These are phyloP conservation scores for Megathymus violae DNA, from an alignment of 1,140 invertebrate genomes.

Conservation along the genomic window DNA sequence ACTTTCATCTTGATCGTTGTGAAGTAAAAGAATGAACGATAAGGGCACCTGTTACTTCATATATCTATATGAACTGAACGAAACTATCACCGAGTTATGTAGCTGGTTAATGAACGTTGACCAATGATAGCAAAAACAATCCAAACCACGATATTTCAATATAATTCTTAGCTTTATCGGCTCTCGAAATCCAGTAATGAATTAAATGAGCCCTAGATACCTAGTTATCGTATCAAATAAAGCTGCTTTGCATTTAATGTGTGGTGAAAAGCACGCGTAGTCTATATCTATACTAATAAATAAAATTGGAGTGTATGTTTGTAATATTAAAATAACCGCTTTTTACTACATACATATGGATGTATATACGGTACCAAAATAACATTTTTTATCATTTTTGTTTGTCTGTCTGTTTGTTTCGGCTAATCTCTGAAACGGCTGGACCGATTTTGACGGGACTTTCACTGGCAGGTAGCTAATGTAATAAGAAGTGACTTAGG, in stretches of 20 bases:
- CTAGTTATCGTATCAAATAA: background rate
- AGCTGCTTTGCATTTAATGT: background rate
- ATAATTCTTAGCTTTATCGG: slow-evolving; percentile 5
- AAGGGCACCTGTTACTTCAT: slow-evolving; percentile 24
- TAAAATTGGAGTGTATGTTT: too few relatives aligned
- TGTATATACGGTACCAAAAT: too few relatives aligned
- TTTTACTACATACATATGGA: too few relatives aligned
- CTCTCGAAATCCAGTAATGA: slow-evolving; percentile 9
- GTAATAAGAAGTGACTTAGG: too few relatives aligned
- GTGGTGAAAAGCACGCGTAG: background rate
- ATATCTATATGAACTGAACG: slow-evolving; percentile 5
- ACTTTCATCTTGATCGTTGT: slow-evolving; percentile 53
- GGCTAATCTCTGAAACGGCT: too few relatives aligned
- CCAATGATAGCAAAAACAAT: background rate
- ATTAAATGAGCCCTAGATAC: background rate
- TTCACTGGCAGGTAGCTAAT: too few relatives aligned
- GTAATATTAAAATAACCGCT: too few relatives aligned
- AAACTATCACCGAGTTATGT: slow-evolving; percentile 1
- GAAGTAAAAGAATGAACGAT: slow-evolving; percentile 44
- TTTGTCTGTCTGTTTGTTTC: too few relatives aligned
- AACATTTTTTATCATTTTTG: too few relatives aligned
- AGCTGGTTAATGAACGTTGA: slow-evolving; percentile 2
- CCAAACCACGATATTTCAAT: slow-evolving; percentile 2
- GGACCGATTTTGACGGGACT: too few relatives aligned
- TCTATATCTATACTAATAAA: too few relatives aligned